Evolutionary conservation across 1,140 invertebrate species (phyloP).

Genomic region (Contarinia nasturtii): DNA sequence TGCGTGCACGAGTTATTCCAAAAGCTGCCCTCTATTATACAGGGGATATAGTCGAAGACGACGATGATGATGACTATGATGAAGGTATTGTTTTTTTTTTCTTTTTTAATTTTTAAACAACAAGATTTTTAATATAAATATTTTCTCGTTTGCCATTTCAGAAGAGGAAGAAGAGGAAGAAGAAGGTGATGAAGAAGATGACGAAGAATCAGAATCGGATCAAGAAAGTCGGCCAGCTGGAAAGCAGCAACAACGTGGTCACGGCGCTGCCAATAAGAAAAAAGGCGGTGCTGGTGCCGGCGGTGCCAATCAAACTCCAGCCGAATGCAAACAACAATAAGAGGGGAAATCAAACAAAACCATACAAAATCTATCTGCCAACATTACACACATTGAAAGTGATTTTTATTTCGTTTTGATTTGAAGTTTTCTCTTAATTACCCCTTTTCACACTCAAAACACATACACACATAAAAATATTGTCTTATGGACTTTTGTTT

Average conservation of each 20-base stretch:
- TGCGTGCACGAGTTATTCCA: constrained; percentile 81
- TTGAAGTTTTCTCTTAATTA: no score
- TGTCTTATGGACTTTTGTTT: no score
- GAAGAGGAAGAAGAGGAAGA: constrained; percentile 15
- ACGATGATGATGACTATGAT: constrained; percentile 41
- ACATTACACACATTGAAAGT: no score
- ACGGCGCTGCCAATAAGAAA: constrained; percentile 10
- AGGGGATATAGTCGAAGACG: constrained; percentile 62
- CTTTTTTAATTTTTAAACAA: not conserved
- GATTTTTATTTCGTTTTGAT: no score
- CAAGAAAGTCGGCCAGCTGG: constrained; percentile 10
- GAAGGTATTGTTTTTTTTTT: constrained; percentile 11
- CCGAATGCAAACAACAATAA: constrained; percentile 1
- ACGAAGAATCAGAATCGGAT: constrained; percentile 25
- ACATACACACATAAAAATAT: no score
- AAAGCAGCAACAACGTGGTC: constrained; percentile 9
- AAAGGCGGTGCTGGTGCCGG: constrained; percentile 19
- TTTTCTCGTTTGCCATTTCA: not conserved
- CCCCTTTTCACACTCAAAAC: no score
- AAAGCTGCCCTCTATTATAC: constrained; percentile 88
- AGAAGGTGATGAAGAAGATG: constrained; percentile 16
- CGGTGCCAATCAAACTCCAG: constrained; percentile 4
- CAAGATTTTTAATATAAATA: not conserved
- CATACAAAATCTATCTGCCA: no score
- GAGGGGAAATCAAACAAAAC: not conserved